phyloP scores from a whole-genome alignment of 2,113 vertebrate species.

The Petroica traversi region DNA sequence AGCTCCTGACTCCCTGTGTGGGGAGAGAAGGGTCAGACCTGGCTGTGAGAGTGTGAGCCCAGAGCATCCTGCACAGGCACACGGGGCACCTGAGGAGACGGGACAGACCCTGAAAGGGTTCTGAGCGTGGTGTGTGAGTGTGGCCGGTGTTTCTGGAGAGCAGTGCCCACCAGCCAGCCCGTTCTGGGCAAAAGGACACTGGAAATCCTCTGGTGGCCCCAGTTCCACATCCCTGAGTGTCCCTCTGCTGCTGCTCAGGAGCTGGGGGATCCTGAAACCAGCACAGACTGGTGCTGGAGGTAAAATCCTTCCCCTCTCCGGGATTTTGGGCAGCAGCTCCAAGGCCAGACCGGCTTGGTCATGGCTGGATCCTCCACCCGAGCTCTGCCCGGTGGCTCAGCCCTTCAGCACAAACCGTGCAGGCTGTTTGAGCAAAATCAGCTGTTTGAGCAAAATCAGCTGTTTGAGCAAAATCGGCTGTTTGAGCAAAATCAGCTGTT shows the following conservation, averaged over 20 bases:
- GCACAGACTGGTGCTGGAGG: fast-evolving
- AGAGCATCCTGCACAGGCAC: background rate
- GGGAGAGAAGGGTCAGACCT: background rate
- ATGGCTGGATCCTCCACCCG: fast-evolving
- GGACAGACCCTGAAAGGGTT: no score
- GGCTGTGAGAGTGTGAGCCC: background rate
- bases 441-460: no score
- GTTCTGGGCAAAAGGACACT: fast-evolving
- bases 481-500: background rate
- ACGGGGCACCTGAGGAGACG: fast-evolving
- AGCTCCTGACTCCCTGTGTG: fast-evolving
- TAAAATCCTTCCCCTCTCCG: fast-evolving
- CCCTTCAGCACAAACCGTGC: fast-evolving
- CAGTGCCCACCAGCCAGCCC: fast-evolving
- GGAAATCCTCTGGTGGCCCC: background rate
- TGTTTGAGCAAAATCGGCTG: fast-evolving
- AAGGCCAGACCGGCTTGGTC: background rate
- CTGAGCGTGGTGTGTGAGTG: background rate
- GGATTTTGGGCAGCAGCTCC: background rate
- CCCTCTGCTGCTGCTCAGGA: background rate
- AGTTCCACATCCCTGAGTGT: fast-evolving
- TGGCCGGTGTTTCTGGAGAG: background rate
- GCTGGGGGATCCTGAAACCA: background rate
- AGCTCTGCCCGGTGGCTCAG: background rate
- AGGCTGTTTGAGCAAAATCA: fast-evolving